These are phyloP conservation scores for Semaprochilodus insignis DNA, from an alignment of 2,797 vertebrate species.

Conservation along the genomic window DNA sequence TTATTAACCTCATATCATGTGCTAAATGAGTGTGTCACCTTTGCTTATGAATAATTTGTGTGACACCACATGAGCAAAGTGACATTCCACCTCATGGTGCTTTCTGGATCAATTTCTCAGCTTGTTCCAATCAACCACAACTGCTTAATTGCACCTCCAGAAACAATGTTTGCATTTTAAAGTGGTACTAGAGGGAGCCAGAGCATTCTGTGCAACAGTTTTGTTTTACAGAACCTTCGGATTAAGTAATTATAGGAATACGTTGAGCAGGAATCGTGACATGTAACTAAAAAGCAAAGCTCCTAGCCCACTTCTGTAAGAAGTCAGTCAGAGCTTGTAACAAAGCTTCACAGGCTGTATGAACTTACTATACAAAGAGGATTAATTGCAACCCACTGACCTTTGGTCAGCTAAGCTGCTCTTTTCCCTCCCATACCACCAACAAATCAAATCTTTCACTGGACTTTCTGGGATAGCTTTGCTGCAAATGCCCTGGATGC, in stretches of 20 bases:
- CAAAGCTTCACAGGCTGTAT: not conserved
- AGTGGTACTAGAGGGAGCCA: not conserved
- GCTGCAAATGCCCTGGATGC: no score
- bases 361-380: not conserved
- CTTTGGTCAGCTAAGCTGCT: conserved; percentile 5
- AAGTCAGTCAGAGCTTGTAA: not conserved
- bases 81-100: conserved; percentile 34
- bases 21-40: conserved; percentile 1
- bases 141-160: not conserved
- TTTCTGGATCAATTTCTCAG: conserved; percentile 47
- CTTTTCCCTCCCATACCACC: conserved; percentile 4
- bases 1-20: not conserved
- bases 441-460: conserved; percentile 1
- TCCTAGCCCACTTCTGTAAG: not conserved
- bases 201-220: not conserved
- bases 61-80: conserved; percentile 27
- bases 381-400: conserved; percentile 8
- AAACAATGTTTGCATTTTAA: conserved; percentile 16
- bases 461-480: not conserved
- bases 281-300: not conserved
- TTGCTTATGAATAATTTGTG: conserved; percentile 49
- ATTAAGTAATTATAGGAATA: no score
- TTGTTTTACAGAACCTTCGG: no score
- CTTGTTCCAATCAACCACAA: conserved; percentile 22
- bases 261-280: no score